Conservation (phyloP, 2,797 vertebrate genomes). For the Cacajao melanocephalus region DNA sequence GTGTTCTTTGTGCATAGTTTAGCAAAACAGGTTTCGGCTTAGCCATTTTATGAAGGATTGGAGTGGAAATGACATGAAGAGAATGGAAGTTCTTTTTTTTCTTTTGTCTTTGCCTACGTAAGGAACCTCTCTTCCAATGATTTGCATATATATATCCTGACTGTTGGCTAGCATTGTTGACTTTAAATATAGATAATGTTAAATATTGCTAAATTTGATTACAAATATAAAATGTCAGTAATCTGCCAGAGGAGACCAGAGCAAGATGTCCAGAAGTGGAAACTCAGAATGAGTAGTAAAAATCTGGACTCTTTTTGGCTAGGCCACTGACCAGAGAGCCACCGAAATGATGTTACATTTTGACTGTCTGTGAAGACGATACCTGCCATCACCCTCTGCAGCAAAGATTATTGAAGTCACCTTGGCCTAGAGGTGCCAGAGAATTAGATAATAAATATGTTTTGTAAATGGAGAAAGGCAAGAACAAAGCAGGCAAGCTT, state of each 20-base stretch:
- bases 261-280: neutral
- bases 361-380: neutral
- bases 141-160: neutral
- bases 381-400: neutral
- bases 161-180: neutral
- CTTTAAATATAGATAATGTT: constrained; percentile 34
- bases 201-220: constrained; percentile 26
- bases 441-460: neutral
- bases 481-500: neutral
- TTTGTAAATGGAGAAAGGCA: constrained; percentile 9
- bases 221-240: neutral
- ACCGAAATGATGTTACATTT: neutral
- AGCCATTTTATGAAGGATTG: neutral
- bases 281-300: neutral
- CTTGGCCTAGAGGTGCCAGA: neutral
- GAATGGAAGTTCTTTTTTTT: neutral
- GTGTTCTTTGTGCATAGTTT: constrained; percentile 42
- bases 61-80: neutral
- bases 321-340: neutral
- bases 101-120: neutral
- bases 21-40: constrained; percentile 8
- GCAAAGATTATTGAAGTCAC: neutral
- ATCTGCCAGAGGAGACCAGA: neutral
- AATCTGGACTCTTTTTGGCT: neutral
- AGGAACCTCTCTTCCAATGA: neutral